Evolutionary conservation across 2,888 invertebrate genomes (phyloP), one percentile per base, ranked within the genome.

Genomic region (Oscheius sp.): DNA sequence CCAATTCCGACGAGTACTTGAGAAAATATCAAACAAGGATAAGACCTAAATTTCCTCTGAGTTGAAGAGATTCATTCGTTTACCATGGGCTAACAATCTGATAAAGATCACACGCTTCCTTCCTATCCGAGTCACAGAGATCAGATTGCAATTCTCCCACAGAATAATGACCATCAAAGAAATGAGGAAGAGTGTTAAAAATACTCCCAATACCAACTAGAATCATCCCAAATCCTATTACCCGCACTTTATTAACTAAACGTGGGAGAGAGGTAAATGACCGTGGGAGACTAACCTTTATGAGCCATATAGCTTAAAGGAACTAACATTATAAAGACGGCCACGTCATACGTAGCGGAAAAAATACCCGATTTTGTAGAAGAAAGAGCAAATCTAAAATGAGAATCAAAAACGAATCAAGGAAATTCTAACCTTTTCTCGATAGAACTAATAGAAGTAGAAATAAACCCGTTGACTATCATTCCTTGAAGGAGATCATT

Each of bases 401-500:
- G 59, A n/a, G 58, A 1, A 18, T 23, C 35, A 49, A 2, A 59
- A 29, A 23, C 1, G 35, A 35, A 35, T 35, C 35, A 6, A 64
- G 27, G 27, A 23, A 18, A 35, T 18, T 18, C 73, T 35, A 18
- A 81, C 80, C 82, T 61, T 61, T 79, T 81, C 49, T 83, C 82
- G 53, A 83, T 81, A n/a, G 79, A 78, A 53, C 77, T 80, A 66
- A 83, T 83, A 1, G 76, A 76, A 7, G 79, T 80, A 2, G 81
- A 81, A n/a, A 81, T 78, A 41, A 83, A 74, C 35, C 82, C 82
- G 66, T 83, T 83, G 9, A 83, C 82, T 25, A 83, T 77, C 72
- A 80, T 78, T n/a, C 82, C 82, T 74, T 82, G 80, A 3, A 80
- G 68, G 43, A 82, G 53, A 16, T 78, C 82, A 77, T 81, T 80